Base-by-base conservation (phyloP, 2,113 vertebrate species). In the Salminus brasiliensis region DNA sequence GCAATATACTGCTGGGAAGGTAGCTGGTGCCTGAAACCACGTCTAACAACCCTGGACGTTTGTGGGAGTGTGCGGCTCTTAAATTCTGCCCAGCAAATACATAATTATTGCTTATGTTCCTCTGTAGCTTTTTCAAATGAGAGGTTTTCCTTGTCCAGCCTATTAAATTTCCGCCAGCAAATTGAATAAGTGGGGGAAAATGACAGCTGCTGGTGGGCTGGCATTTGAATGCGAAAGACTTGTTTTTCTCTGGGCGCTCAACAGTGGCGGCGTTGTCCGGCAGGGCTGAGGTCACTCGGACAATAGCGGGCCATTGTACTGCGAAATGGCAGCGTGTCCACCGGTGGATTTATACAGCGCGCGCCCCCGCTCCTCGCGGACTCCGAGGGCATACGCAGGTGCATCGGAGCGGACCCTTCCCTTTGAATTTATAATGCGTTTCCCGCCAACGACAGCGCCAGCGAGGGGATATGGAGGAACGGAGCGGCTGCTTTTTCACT, bases 101-200 rank as follows among this genome's bases (percentile, higher is more conserved):
- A 49, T 72, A 72, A 79, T 72, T 72, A 72, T 29, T n/a, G 70
- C 47, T 27, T 66, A 2, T 23, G 57, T 29, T 59, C 21, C 45
- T 65, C 41, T 79, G 77, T 72, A 79, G 77, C 77, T 72, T 72
- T 79, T 79, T 32, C 68, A 70, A 79, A 79, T 79, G 77, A 79
- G 77, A 43, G 69, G 77, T 72, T 79, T 79, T 72, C 68, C 77
- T 79, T 72, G 68, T 79, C 57, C 59, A 32, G 68, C 68, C 77
- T 79, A 79, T 79, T 79, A 79, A 79, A 79, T 79, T 79, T 79
- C 77, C 78, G 16, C 30, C 60, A 18, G 69, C 77, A 79, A 79
- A 79, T 79, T 79, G 68, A 79, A 72, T 79, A 72, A 79, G 69
- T 66, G 69, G 23, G 66, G 78, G 59, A n/a, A 65, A 55, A 72